Conservation (phyloP, 2,888 invertebrate genomes). For the Rotaria sp. region DNA sequence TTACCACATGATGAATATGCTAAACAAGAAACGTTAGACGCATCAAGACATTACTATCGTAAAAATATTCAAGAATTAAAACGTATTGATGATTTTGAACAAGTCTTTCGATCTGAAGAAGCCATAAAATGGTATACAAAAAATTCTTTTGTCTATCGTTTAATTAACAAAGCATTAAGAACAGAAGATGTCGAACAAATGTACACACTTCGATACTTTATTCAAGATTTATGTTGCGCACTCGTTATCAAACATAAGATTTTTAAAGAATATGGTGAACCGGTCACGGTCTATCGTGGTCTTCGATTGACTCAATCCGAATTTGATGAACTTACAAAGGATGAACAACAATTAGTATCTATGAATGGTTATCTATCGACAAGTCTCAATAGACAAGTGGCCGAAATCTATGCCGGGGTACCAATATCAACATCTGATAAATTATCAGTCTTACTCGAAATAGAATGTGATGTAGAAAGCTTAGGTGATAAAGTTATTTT, state of each 20-base stretch:
- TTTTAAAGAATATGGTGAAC: neutral
- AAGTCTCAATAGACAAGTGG: neutral
- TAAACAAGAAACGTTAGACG: no score
- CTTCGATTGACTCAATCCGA: neutral
- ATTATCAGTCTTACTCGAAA: neutral
- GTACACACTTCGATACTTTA: neutral
- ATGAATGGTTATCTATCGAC: neutral
- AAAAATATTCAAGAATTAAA: neutral
- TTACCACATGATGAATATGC: no score
- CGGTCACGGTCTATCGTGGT: neutral
- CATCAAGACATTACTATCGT: neutral
- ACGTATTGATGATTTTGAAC: neutral
- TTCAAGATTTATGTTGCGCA: neutral
- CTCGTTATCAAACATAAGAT: neutral
- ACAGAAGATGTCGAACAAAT: conserved; percentile 9
- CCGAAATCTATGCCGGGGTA: neutral
- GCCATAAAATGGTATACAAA: neutral
- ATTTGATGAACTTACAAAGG: neutral
- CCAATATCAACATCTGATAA: neutral
- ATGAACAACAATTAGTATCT: neutral
- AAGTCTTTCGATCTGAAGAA: neutral
- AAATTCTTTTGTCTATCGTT: neutral
- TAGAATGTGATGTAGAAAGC: neutral
- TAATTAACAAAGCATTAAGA: neutral
- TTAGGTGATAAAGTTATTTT: neutral